Percentiles rank a stretch among this genome's conserved stretches.
Evolutionary conservation across 2,797 vertebrate genomes (phyloP).

Genomic region (Tragelaphus eurycerus): DNA sequence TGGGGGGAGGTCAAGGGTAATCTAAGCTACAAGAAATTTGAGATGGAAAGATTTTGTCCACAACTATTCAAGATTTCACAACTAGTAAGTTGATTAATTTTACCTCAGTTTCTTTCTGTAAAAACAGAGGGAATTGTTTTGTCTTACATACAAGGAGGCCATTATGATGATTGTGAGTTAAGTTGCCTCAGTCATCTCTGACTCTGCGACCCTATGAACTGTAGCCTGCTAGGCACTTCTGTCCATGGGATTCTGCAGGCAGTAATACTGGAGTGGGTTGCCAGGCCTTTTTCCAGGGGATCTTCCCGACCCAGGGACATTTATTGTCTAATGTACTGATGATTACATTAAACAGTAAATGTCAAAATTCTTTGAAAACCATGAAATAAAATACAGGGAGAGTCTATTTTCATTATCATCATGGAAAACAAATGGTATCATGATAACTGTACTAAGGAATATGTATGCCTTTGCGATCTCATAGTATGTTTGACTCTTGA

Average conservation of each 20-base stretch:
- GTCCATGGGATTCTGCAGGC: not conserved
- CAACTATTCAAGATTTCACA: not conserved
- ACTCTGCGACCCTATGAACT: not conserved
- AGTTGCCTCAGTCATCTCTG: not conserved
- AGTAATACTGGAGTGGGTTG: not conserved
- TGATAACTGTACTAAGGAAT: not conserved
- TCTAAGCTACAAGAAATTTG: not conserved
- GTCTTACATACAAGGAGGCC: not conserved
- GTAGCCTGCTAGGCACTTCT: not conserved
- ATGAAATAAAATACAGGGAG: not conserved
- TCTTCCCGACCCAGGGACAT: not conserved
- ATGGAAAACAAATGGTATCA: not conserved
- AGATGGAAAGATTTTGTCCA: not conserved
- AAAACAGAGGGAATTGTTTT: not conserved
- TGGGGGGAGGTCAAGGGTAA: not conserved
- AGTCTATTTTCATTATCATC: not conserved
- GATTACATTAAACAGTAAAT: not conserved
- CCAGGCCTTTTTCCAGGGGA: not conserved
- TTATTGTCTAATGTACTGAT: not conserved
- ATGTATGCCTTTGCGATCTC: not conserved
- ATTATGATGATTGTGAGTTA: not conserved
- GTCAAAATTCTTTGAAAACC: not conserved
- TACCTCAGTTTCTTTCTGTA: not conserved
- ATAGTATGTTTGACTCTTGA: not conserved
- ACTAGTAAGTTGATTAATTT: not conserved